Evolutionary conservation across 2,113 vertebrate genomes (phyloP).

Genomic region (Chloroceryle aenea): DNA sequence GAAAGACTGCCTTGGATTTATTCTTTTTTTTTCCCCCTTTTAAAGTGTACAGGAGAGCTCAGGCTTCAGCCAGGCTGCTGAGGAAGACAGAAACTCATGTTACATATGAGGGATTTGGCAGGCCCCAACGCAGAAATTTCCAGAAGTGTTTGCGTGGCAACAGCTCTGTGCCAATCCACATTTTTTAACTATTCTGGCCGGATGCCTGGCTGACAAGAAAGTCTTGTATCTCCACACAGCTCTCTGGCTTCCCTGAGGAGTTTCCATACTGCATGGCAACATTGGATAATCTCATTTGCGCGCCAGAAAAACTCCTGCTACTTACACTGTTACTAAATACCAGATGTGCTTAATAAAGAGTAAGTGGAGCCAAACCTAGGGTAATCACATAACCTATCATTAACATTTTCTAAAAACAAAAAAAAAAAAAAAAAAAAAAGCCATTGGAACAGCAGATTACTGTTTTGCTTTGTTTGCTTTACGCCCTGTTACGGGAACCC

Average conservation of each 20-base stretch:
- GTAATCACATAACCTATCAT: conserved; percentile 88
- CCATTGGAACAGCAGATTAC: conserved; percentile 80
- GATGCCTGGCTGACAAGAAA: conserved; percentile 86
- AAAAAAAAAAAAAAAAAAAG: conserved; percentile 74
- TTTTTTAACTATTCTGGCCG: conserved; percentile 87
- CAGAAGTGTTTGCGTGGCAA: conserved; percentile 95
- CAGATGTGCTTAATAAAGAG: conserved; percentile 86
- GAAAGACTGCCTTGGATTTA: conserved; percentile 7
- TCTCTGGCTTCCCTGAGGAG: conserved; percentile 85
- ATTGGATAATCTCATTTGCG: conserved; percentile 83
- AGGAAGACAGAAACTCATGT: conserved; percentile 82
- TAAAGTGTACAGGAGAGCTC: conserved; percentile 66
- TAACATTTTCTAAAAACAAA: conserved; percentile 85
- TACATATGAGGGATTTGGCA: conserved; percentile 88
- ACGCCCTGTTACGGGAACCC: conserved; percentile 81
- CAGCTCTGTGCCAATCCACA: conserved; percentile 85
- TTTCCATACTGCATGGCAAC: conserved; percentile 89
- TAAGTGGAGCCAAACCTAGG: conserved; percentile 78
- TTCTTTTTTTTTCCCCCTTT: conserved; percentile 46
- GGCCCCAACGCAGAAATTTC: conserved; percentile 90
- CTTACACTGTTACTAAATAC: conserved; percentile 91
- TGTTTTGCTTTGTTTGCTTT: conserved; percentile 83
- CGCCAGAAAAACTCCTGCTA: conserved; percentile 84
- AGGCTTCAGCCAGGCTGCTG: conserved; percentile 67
- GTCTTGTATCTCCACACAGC: conserved; percentile 82